These are phyloP conservation scores for Hesperophylax magnus DNA, from an alignment of 1,140 invertebrate genomes.

Conservation along the genomic window DNA sequence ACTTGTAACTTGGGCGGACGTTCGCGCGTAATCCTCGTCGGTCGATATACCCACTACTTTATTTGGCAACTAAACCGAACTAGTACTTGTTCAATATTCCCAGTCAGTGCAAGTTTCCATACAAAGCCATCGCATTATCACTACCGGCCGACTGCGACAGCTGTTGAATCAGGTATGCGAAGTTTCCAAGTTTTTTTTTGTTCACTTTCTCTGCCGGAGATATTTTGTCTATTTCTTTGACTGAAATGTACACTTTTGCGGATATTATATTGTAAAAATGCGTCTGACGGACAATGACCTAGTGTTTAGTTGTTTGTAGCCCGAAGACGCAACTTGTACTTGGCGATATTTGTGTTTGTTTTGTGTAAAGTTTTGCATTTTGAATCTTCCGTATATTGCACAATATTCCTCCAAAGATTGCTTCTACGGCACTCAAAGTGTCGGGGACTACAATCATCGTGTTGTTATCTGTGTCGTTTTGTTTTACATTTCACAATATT, in stretches of 20 bases:
- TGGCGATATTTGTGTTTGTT: neutral
- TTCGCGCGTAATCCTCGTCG: conserved; percentile 15
- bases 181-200: conserved; percentile 11
- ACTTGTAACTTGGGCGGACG: conserved; percentile 10
- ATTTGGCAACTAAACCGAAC: conserved; percentile 31
- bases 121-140: conserved; percentile 6
- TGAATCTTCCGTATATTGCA: neutral
- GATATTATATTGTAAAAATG: neutral
- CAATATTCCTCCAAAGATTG: neutral
- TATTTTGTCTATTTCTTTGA: conserved; percentile 18
- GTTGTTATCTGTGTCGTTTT: conserved; percentile 4
- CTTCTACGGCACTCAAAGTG: neutral
- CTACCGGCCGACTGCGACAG: neutral
- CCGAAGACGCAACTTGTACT: neutral
- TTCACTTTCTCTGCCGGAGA: conserved; percentile 20
- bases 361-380: conserved; percentile 10
- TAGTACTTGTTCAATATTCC: neutral
- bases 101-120: conserved; percentile 15
- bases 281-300: conserved; percentile 19
- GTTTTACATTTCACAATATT: neutral
- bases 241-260: conserved; percentile 17
- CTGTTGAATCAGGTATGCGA: conserved; percentile 5
- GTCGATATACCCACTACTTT: conserved; percentile 18
- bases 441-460: neutral
- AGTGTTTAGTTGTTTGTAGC: conserved; percentile 12